Evolutionary conservation across 2,113 vertebrate species (phyloP), one percentile per base, ranked within the genome.

Genomic region (Cettia cetti): DNA sequence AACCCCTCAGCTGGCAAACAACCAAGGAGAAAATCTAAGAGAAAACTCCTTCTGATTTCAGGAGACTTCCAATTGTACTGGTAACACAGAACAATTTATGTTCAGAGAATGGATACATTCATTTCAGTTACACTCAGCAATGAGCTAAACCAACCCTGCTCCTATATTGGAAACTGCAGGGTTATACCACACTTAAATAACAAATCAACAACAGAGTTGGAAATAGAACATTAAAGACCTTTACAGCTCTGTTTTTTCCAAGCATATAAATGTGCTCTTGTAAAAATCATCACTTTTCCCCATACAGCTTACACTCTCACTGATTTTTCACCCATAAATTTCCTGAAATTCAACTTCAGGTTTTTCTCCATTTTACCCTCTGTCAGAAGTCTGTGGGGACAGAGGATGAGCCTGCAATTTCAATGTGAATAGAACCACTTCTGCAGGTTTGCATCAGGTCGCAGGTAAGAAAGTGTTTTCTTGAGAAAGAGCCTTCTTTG

Each of bases 1-100:
- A 93, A 95, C 89, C 95, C 90, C 76, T 87, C 60, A 5, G 10
- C 42, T 50, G 79, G 80, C 72, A 93, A 96, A 86, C 28, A 70
- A 68, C 50, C 0, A 15, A 68, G 94, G 47, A 76, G n/a, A 89
- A 70, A 82, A 87, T 47, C 61, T 14, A 14, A 69, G 64, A 88
- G 90, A 86, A 87, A 76, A 13, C 71, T 86, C 82, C 47, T 52
- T 82, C 83, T 2, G 14, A 64, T 63, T 95, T 82, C 78, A 86
- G 81, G 31, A 84, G 49, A 53, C 9, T 61, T 82, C 53, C 68
- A 90, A 3, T 45, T 22, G 24, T 35, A 61, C 60, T 6, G 44
- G 47, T 4, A 44, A 68, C 18, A 68, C 21, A n/a, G 22, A 10
- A 19, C 40, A 80, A 77, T 65, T 80, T 66, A 57, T 40, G 37